phyloP scores from a whole-genome alignment of 2,113 vertebrate species.

The Falcunculus frontatus region DNA sequence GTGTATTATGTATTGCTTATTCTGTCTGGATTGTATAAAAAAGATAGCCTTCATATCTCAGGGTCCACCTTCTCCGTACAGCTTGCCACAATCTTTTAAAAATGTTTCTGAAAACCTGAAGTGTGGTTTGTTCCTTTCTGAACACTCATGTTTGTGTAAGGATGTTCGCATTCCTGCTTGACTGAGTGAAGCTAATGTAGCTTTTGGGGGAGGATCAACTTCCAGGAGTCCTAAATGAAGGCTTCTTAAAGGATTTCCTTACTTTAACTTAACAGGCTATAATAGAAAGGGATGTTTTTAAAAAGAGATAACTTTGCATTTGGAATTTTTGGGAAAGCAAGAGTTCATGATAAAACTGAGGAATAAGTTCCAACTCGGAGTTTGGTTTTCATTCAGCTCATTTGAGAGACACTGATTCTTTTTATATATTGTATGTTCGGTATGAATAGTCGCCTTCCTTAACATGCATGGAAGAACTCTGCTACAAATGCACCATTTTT shows the following conservation, averaged over 20 bases:
- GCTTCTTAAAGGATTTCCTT: background rate
- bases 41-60: background rate
- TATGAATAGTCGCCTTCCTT: background rate
- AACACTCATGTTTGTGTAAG: background rate
- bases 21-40: background rate
- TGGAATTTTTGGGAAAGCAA: background rate
- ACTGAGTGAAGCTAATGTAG: background rate
- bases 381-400: background rate
- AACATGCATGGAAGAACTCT: accelerated
- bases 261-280: background rate
- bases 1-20: background rate
- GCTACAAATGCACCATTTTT: background rate
- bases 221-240: background rate
- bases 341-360: background rate
- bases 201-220: background rate
- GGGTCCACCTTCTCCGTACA: background rate
- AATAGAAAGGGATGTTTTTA: background rate
- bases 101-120: background rate
- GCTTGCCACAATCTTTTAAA: background rate
- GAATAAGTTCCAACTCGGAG: background rate
- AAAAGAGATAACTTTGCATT: background rate
- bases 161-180: background rate
- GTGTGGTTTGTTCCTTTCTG: background rate
- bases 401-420: background rate
- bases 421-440: background rate